Base-by-base conservation (phyloP, 2,888 invertebrate genomes). In the Alloplasta piceator region DNA sequence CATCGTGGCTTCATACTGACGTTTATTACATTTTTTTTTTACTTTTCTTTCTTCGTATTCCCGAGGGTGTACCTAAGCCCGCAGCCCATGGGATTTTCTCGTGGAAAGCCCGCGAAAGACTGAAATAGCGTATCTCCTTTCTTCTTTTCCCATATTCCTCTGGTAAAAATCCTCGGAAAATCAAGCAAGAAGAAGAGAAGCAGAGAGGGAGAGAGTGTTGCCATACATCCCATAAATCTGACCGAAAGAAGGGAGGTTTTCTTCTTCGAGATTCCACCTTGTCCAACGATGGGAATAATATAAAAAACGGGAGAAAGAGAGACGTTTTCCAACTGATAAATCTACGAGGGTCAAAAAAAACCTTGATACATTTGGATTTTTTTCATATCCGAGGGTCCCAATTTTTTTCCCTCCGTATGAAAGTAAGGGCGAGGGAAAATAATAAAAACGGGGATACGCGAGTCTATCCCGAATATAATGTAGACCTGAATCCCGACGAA, bases 21-120 rank as follows among this genome's bases (percentile, higher is more conserved):
- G 73, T 80, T 80, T 80, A 80, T 80, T 73, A 77, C 77, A 77
- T 77, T 72, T 80, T 73, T 81, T 63, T 80, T 74, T 58, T 26
- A 26, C 26, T 26, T 26, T 73, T 39, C 67, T 39, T 16, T 14
- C 26, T 26, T 48, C 14, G 14, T 16, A 63, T 70, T 41, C 77
- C 63, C 81, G 9, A 70, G 78, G 74, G 81, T 74, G 74, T 60
- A 80, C 77, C 73, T 78, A 77, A 73, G 60, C 70, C 38, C 26
- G 14, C 46, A 43, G 46, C 81, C 74, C 74, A 52, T 70, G 74
- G 73, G 78, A 75, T 67, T 78, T 72, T 60, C 64, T 74, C 46
- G 39, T 60, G 46, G 14, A 60, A 77, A 39, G 60, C 56, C 26
- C 26, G 56, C 16, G 38, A 50, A 48, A 77, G 73, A 64, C 36